Evolutionary conservation across 2,888 invertebrate genomes (phyloP).

Genomic region (Clepsis dumicolana): DNA sequence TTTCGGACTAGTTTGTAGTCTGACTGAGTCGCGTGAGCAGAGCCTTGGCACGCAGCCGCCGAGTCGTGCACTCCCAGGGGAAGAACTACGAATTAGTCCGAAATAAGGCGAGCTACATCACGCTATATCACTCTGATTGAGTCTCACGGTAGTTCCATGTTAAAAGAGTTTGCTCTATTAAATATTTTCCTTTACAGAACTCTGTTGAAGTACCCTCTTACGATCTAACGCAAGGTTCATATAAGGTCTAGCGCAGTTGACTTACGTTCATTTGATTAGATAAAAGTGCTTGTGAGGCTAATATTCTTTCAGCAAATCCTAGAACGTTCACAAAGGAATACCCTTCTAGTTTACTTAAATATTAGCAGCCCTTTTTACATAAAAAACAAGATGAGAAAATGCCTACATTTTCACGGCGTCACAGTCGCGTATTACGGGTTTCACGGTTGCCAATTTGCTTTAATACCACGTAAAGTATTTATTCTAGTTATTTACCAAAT

Average conservation of each 20-base stretch:
- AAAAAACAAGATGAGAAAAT: neutral
- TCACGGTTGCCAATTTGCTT: neutral
- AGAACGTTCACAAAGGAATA: neutral
- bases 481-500: neutral
- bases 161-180: neutral
- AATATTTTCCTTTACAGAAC: neutral
- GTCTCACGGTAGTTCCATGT: neutral
- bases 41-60: too few species aligned
- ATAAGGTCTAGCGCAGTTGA: neutral
- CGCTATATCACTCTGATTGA: too few species aligned
- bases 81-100: too few species aligned
- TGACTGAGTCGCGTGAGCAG: too few species aligned
- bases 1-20: too few species aligned
- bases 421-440: neutral
- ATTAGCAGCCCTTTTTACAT: neutral
- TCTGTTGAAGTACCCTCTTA: neutral
- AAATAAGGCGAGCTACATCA: too few species aligned
- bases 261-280: neutral
- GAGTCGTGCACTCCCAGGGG: too few species aligned
- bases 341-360: neutral
- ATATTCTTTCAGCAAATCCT: neutral
- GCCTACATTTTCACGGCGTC: neutral
- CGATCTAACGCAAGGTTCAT: neutral
- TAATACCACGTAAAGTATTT: neutral
- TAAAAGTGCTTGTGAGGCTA: neutral